Conservation (phyloP, 2,888 invertebrate species). For the Cetonia aurata region DNA sequence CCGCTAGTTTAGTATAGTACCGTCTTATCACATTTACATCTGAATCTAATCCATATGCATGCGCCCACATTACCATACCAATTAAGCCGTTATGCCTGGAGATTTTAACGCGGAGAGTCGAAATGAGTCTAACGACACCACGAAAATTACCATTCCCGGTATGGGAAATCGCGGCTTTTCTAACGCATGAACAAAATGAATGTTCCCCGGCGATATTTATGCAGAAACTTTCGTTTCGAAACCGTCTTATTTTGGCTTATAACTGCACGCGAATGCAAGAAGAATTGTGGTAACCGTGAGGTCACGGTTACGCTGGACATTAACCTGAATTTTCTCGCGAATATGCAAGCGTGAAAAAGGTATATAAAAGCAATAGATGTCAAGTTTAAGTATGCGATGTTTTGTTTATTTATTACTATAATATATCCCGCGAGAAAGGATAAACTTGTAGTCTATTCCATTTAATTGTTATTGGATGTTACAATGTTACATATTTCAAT, state of each 20-base stretch:
- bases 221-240: not conserved
- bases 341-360: slow-evolving; percentile 12
- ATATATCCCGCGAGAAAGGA: too few relatives aligned
- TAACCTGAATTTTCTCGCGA: slow-evolving; percentile 11
- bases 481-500: too few relatives aligned
- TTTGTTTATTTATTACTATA: too few relatives aligned
- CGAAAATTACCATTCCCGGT: not conserved
- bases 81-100: not conserved
- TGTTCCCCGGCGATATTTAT: too few relatives aligned
- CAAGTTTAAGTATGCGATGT: not conserved
- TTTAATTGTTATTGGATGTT: too few relatives aligned
- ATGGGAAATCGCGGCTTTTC: not conserved
- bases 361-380: not conserved
- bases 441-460: too few relatives aligned
- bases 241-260: slow-evolving; percentile 3
- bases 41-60: slow-evolving; percentile 12
- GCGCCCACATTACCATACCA: not conserved
- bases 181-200: too few relatives aligned
- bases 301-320: slow-evolving; percentile 7
- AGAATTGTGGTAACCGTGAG: slow-evolving; percentile 1
- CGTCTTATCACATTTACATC: too few relatives aligned
- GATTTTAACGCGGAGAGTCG: not conserved
- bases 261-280: slow-evolving; percentile 1
- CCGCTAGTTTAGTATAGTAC: too few relatives aligned
- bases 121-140: not conserved